A percentile compares a stretch with the other conserved stretches of the same genome.
Evolutionary conservation across 2,888 invertebrate species (phyloP).

Genomic region (Tortrix viridana): DNA sequence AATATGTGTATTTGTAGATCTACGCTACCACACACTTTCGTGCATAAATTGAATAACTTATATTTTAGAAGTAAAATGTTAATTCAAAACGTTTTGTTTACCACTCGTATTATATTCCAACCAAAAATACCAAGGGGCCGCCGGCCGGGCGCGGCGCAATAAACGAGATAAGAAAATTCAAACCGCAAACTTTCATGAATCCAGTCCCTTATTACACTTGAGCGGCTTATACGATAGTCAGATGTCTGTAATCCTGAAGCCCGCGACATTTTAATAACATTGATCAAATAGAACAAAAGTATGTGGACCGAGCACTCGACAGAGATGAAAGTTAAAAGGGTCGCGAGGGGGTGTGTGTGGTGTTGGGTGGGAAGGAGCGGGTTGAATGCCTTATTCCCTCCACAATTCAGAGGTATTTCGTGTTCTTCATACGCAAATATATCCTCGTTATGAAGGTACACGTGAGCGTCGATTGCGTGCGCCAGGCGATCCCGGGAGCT

Average conservation of each 20-base stretch:
- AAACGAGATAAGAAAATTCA: slow-evolving; percentile 39
- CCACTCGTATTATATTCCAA: slow-evolving; percentile 13
- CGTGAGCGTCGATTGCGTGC: slow-evolving; percentile 82
- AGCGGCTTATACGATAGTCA: slow-evolving; percentile 71
- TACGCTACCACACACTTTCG: too few relatives aligned
- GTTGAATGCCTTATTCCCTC: slow-evolving; percentile 84
- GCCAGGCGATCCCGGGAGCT: slow-evolving; percentile 62
- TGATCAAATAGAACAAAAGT: slow-evolving; percentile 85
- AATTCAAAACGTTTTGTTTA: slow-evolving; percentile 24
- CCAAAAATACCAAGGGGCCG: slow-evolving; percentile 31
- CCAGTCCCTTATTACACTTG: slow-evolving; percentile 42
- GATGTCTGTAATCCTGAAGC: slow-evolving; percentile 79
- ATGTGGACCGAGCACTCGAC: slow-evolving; percentile 84
- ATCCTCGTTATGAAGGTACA: slow-evolving; percentile 83
- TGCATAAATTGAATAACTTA: too few relatives aligned
- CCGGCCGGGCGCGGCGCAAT: slow-evolving; percentile 33
- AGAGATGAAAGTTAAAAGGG: slow-evolving; percentile 85
- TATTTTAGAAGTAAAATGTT: slow-evolving; percentile 51
- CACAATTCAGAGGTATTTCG: slow-evolving; percentile 84
- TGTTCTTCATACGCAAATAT: slow-evolving; percentile 85
- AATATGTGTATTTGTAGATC: too few relatives aligned
- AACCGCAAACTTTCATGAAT: slow-evolving; percentile 39
- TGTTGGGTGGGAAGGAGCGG: slow-evolving; percentile 64
- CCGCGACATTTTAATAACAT: slow-evolving; percentile 84
- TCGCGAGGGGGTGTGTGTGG: slow-evolving; percentile 66